Evolutionary conservation across 1,140 invertebrate genomes (phyloP).

Genomic region (Lordiphosa clarofinis): DNA sequence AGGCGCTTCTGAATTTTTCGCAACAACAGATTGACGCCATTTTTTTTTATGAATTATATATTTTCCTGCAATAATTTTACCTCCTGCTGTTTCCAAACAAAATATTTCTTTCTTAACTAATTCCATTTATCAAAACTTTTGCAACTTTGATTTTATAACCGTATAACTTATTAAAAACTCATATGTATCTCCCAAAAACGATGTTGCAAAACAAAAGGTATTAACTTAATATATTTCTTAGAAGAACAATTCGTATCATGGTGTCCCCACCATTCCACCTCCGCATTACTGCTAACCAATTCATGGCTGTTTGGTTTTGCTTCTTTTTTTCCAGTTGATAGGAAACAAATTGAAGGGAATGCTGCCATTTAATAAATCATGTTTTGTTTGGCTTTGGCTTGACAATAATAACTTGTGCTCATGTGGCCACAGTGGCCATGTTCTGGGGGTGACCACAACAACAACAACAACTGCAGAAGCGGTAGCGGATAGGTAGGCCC

Average conservation of each 20-base stretch:
- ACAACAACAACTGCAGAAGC: constrained; percentile 4
- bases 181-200: constrained; percentile 45
- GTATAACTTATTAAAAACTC: constrained; percentile 63
- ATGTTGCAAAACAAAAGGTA: constrained; percentile 6
- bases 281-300: not conserved
- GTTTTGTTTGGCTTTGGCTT: constrained; percentile 73
- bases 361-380: constrained; percentile 76
- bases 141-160: constrained; percentile 3
- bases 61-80: no score
- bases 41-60: no score
- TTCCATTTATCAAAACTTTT: constrained; percentile 12
- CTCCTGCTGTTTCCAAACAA: not conserved
- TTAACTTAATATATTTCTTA: constrained; percentile 9
- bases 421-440: constrained; percentile 61
- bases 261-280: not conserved
- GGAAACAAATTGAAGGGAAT: constrained; percentile 77
- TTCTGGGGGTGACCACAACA: constrained; percentile 44
- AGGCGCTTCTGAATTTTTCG: no score
- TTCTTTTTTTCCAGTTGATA: constrained; percentile 70
- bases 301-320: constrained; percentile 20
- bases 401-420: constrained; percentile 75
- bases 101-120: no score
- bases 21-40: no score
- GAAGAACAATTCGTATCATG: constrained; percentile 35
- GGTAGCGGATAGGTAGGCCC: constrained; percentile 47